These are phyloP conservation scores for Taurulus bubalis DNA, from an alignment of 2,113 vertebrate species.

Conservation along the genomic window DNA sequence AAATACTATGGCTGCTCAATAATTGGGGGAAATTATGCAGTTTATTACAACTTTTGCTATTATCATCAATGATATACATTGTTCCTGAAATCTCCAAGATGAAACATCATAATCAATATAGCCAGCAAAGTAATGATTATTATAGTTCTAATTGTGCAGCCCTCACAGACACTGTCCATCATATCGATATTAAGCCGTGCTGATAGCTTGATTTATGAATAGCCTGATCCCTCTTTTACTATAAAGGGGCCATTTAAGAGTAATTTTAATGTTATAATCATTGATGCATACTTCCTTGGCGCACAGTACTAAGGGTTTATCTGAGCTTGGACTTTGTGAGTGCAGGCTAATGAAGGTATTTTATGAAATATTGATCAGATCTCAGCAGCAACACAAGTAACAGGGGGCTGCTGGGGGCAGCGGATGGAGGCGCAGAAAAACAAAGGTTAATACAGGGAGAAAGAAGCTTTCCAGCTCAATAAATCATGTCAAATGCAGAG, in stretches of 20 bases:
- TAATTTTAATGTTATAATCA: constrained; percentile 60
- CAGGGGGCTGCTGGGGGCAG: constrained; percentile 40
- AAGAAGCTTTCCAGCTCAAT: constrained; percentile 69
- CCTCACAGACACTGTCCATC: constrained; percentile 14
- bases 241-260: constrained; percentile 67
- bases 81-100: not conserved
- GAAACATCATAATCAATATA: not conserved
- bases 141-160: constrained; percentile 7
- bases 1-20: not conserved
- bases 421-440: constrained; percentile 49
- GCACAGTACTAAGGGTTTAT: constrained; percentile 33
- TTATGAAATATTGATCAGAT: constrained; percentile 85
- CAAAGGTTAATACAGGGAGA: constrained; percentile 72
- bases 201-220: constrained; percentile 51
- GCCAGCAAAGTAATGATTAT: constrained; percentile 1
- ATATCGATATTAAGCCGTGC: constrained; percentile 33
- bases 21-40: not conserved
- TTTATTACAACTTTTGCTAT: not conserved
- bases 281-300: constrained; percentile 66
- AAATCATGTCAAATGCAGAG: constrained; percentile 73
- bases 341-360: constrained; percentile 77
- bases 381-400: constrained; percentile 62
- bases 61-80: not conserved
- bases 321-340: constrained; percentile 69
- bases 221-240: constrained; percentile 25